Evolutionary conservation across 2,888 invertebrate genomes (phyloP), one percentile per base, ranked within the genome.

Genomic region (Cataglyphis rosenhaueri): DNA sequence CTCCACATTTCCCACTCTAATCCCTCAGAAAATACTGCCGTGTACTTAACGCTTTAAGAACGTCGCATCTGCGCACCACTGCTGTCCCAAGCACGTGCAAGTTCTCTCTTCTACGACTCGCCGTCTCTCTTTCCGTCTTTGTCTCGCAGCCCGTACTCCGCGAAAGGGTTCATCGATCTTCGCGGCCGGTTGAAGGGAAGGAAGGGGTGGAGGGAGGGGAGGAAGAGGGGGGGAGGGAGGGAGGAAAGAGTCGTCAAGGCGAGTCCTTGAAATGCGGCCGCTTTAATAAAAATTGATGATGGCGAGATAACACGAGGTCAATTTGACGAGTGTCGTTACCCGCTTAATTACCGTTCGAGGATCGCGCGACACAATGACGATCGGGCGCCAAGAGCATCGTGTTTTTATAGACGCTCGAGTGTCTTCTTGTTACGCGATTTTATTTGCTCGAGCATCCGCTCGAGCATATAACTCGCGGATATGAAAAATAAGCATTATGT

Each of bases 211-310:
- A 25, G 1, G 1, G 25, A 1, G 25, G 25, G 25, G 25, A 1
- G 71, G 61, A 55, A 10, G 48, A 21, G 1, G 1, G 1, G 1
- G 1, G 29, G 2, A 2, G 29, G 29, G 29, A 29, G 71, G 61
- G 59, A 15, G 57, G 70, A 12, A 59, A 64, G 83, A 29, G 55
- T 73, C 81, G 52, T 48, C 44, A 65, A 29, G 59, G 52, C 41
- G 64, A 62, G 62, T 68, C 59, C 78, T 87, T 79, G 68, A 74
- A 84, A 81, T 32, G 82, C 64, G 81, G 52, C 62, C 66, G 85
- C 74, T 88, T 85, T 87, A 88, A 88, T 89, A 85, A 88, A 89
- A 88, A 87, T 89, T 86, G 78, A 88, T 84, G 84, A 81, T 59
- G 15, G 48, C 55, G 35, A 71, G 84, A 78, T 86, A 83, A 78